Evolutionary conservation across 2,113 vertebrate species (phyloP).

Genomic region (Aegotheles bennettii): DNA sequence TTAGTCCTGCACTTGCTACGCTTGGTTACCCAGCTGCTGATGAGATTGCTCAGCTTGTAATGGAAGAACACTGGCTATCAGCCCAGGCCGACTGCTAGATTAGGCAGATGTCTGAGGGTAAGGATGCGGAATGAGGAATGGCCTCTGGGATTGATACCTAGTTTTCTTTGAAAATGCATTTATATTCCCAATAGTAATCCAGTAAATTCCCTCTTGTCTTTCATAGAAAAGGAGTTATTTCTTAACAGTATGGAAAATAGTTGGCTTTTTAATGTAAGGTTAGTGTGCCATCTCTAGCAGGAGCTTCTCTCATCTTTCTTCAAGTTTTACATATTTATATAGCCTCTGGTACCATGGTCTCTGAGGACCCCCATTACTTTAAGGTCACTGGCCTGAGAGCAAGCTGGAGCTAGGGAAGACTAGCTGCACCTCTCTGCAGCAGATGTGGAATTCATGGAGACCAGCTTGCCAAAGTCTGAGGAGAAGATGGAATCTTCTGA

Average conservation of each 20-base stretch:
- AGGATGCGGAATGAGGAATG: background rate
- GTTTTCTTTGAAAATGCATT: background rate
- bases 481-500: background rate
- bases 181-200: background rate
- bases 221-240: background rate
- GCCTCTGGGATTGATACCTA: background rate
- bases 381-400: background rate
- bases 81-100: background rate
- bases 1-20: background rate
- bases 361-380: background rate
- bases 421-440: background rate
- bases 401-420: background rate
- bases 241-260: background rate
- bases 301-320: background rate
- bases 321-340: background rate
- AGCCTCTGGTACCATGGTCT: background rate
- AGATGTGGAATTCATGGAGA: background rate
- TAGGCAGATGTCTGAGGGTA: background rate
- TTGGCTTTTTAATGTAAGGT: background rate
- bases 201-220: background rate
- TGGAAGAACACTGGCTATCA: background rate
- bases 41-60: background rate
- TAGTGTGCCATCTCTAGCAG: background rate
- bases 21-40: background rate
- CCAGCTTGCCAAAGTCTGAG: background rate